Percentiles rank a stretch among this genome's conserved stretches.
Evolutionary conservation across 2,797 vertebrate genomes (phyloP).

Genomic region (Pelodytes ibericus): DNA sequence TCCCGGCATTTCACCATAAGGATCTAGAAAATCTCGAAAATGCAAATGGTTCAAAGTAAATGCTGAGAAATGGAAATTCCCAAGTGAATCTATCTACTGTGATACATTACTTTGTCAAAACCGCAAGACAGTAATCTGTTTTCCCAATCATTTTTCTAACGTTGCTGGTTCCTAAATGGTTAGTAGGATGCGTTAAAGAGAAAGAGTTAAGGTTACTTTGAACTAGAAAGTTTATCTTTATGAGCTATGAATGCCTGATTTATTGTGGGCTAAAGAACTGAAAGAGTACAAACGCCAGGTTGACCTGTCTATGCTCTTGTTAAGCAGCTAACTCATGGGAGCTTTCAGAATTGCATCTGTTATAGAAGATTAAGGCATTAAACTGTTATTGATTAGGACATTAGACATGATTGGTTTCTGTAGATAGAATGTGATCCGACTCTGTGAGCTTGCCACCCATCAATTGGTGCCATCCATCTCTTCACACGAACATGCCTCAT

Average conservation of each 20-base stretch:
- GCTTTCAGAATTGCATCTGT: conserved; percentile 37
- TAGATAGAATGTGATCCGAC: conserved; percentile 45
- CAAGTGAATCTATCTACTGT: too few species aligned
- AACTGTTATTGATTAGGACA: conserved; percentile 53
- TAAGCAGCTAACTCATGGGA: conserved; percentile 27
- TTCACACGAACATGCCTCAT: conserved; percentile 36
- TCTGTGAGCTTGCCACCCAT: conserved; percentile 26
- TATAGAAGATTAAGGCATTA: conserved; percentile 47
- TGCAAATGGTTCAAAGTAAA: too few species aligned
- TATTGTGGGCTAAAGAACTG: background rate
- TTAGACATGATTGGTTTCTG: conserved; percentile 47
- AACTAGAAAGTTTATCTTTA: background rate
- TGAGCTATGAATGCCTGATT: background rate
- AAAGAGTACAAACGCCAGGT: background rate
- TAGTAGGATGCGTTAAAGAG: background rate
- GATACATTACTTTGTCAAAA: too few species aligned
- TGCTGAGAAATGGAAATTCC: too few species aligned
- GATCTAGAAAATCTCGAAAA: too few species aligned
- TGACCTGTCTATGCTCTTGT: conserved; percentile 22
- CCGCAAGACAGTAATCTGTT: too few species aligned
- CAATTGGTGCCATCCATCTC: conserved; percentile 51
- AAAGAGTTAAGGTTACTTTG: background rate
- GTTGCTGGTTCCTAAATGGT: background rate
- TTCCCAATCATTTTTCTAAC: too few species aligned
- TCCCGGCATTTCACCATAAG: too few species aligned